Base-by-base conservation (phyloP, 2,797 vertebrate genomes). In the Agapornis canus region DNA sequence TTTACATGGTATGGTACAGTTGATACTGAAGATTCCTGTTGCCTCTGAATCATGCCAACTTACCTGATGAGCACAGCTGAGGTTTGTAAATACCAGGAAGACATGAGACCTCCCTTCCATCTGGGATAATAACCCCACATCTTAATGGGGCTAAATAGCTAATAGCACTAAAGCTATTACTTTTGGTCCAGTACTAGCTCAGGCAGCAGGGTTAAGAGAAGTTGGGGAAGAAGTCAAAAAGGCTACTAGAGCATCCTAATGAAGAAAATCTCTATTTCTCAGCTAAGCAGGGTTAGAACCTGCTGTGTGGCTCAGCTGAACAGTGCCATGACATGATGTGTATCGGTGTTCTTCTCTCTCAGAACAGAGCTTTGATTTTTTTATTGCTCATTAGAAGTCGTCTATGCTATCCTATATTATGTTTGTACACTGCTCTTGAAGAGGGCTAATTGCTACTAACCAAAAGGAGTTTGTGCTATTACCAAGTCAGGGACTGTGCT, bases 401-500 rank as follows among this genome's bases (percentile, higher is more conserved):
- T 52, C 31, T 35, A 0, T 54, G 40, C 13, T 37, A 19, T 5
- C 43, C 37, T 2, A 18, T 23, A 7, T 4, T 22, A 5, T 8
- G 12, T n/a, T 35, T 35, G 7, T 42, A 42, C 1, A 3, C 8
- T 37, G 7, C 31, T 15, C 32, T 79, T 54, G 45, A 84, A 84
- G 47, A 69, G 4, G 3, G 6, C 1, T 26, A 20, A 66, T n/a
- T 70, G 5, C 32, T 35, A 6, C 0, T 0, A n/a, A 11, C 23
- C 49, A 61, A 71, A 83, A 45, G 25, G 32, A n/a, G 12, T 54
- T 82, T 66, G 13, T 32, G 31, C 19, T 71, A 22, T 31, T 52
- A 22, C 10, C 37, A 59, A 69, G 40, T 7, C 26, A 7, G 40
- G 7, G 52, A 15, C 37, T 32, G 11, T 18, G 13, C 61, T 35